These are phyloP conservation scores for Tor tambroides DNA, from an alignment of 2,113 vertebrate genomes.

Conservation along the genomic window DNA sequence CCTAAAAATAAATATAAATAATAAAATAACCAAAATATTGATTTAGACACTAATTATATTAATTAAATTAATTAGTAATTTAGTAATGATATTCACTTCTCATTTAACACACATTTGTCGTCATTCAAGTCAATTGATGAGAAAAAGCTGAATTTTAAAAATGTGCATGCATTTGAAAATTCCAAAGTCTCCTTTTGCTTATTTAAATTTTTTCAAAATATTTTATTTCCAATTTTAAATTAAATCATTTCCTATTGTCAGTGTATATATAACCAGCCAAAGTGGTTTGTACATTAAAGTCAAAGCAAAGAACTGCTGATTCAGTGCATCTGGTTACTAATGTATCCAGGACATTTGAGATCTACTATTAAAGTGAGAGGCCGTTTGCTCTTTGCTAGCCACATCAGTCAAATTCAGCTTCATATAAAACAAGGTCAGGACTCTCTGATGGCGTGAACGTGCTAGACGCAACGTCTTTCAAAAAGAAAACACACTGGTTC, in stretches of 20 bases:
- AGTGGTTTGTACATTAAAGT: not conserved
- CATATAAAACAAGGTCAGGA: slow-evolving; percentile 26
- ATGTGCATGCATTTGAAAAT: not conserved
- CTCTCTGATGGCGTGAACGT: not conserved
- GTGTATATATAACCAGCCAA: not conserved
- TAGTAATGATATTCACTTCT: not conserved
- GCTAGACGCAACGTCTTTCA: not conserved
- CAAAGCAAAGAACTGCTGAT: slow-evolving; percentile 8
- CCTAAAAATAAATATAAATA: too few species aligned
- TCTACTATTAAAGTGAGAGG: not conserved
- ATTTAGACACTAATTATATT: not conserved
- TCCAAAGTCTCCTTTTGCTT: not conserved
- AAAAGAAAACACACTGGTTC: not conserved
- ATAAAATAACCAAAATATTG: not conserved
- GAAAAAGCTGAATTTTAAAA: not conserved
- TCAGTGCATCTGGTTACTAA: slow-evolving; percentile 1
- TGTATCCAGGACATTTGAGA: slow-evolving; percentile 15
- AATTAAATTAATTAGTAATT: not conserved
- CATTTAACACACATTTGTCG: not conserved
- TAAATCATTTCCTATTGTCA: not conserved
- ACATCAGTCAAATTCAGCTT: slow-evolving; percentile 31
- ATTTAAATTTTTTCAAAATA: not conserved
- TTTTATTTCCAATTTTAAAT: not conserved
- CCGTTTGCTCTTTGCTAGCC: not conserved
- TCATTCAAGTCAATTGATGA: too few species aligned